Percentiles rank a stretch among this genome's conserved stretches.
Evolutionary conservation across 2,797 vertebrate species (phyloP).

Genomic region (Rhynchonycteris naso): DNA sequence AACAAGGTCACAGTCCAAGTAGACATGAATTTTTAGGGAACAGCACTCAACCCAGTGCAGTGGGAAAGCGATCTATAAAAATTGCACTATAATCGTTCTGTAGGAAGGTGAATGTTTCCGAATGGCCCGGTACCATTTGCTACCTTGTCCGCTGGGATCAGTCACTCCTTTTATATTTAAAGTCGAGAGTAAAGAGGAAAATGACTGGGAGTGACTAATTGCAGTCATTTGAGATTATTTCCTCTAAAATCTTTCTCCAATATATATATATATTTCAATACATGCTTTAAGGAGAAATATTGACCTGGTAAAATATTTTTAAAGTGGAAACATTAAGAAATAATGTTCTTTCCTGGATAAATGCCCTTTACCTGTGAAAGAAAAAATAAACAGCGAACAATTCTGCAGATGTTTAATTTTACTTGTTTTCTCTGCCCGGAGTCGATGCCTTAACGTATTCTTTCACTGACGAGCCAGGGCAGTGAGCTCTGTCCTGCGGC

Average conservation of each 20-base stretch:
- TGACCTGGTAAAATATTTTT: background rate
- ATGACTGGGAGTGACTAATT: background rate
- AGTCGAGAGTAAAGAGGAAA: background rate
- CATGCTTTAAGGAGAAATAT: conserved; percentile 10
- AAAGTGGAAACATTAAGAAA: background rate
- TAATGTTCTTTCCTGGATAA: background rate
- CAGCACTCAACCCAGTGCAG: background rate
- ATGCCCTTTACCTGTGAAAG: background rate
- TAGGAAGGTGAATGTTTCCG: background rate
- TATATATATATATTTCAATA: background rate
- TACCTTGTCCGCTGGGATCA: too few relatives aligned
- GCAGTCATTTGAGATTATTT: background rate
- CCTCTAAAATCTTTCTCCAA: background rate
- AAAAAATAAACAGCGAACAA: background rate
- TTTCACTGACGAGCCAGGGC: background rate
- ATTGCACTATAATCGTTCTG: background rate
- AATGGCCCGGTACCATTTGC: background rate
- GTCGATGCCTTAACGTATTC: background rate
- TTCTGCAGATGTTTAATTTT: conserved; percentile 16
- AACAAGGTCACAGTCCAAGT: background rate
- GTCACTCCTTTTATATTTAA: background rate
- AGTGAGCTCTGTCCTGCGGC: background rate
- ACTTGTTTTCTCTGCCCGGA: background rate
- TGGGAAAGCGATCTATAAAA: background rate
- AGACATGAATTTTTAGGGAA: background rate